These are phyloP conservation scores for Paramuricea clavata DNA, from an alignment of 92 coral and sea anemone species.

Conservation along the genomic window DNA sequence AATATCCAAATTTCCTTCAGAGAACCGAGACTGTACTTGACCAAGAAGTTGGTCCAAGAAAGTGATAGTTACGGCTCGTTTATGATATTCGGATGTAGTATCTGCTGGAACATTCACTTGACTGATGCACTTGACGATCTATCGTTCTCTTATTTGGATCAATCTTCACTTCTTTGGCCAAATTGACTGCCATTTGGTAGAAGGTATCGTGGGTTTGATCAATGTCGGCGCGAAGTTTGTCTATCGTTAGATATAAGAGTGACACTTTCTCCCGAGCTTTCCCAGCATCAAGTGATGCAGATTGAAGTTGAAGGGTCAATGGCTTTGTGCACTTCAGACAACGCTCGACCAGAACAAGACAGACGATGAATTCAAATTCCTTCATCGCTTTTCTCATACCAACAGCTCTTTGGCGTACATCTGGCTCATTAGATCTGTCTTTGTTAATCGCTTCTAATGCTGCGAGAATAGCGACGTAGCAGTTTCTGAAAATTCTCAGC, in stretches of 20 bases:
- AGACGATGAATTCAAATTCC: constrained; percentile 37
- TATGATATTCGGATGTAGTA: constrained; percentile 21
- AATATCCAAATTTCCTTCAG: constrained; percentile 48
- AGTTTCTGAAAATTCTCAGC: constrained; percentile 31
- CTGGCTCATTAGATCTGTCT: constrained; percentile 29
- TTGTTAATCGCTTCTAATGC: constrained; percentile 35
- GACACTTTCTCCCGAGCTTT: constrained; percentile 45
- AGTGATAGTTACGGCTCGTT: constrained; percentile 43
- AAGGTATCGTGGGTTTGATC: constrained; percentile 10
- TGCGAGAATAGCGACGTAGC: constrained; percentile 32
- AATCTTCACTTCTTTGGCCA: constrained; percentile 10
- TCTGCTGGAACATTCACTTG: constrained; percentile 34
- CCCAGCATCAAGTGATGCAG: constrained; percentile 18
- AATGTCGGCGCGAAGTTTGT: constrained; percentile 14
- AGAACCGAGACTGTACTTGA: constrained; percentile 35
- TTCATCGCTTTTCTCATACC: constrained; percentile 44
- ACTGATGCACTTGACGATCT: constrained; percentile 20
- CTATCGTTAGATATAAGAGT: background rate
- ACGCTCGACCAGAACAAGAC: background rate
- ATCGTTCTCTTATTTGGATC: background rate
- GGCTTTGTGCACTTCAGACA: background rate
- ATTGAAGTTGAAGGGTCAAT: constrained; percentile 2
- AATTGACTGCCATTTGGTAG: constrained; percentile 17
- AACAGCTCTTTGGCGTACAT: constrained; percentile 38
- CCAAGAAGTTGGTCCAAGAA: constrained; percentile 37